A percentile compares a stretch with the other conserved stretches of the same genome.
Evolutionary conservation across 1,140 invertebrate genomes (phyloP).

Genomic region (Elysia chlorotica): DNA sequence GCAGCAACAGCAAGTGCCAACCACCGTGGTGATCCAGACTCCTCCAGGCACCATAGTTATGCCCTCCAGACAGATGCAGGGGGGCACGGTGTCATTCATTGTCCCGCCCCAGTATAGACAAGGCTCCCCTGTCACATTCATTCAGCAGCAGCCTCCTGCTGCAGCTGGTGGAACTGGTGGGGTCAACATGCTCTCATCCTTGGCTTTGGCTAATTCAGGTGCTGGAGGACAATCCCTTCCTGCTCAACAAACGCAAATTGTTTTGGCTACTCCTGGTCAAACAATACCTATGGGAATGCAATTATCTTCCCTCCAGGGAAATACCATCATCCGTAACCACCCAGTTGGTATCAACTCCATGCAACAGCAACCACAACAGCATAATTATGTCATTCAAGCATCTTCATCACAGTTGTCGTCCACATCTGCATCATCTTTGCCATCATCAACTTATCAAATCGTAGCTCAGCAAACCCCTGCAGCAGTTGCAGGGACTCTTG

Average conservation of each 20-base stretch:
- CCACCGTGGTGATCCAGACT: slow-evolving; percentile 19
- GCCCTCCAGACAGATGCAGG: slow-evolving; percentile 13
- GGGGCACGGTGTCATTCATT: slow-evolving; percentile 21
- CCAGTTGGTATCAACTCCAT: too few species aligned
- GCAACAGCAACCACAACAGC: slow-evolving; percentile 5
- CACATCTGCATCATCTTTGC: neutral
- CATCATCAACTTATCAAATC: slow-evolving; percentile 10
- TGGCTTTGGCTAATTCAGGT: slow-evolving; percentile 1
- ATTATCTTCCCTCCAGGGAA: slow-evolving; percentile 12
- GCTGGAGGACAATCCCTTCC: too few species aligned
- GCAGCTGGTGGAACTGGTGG: too few species aligned
- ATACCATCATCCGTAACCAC: too few species aligned
- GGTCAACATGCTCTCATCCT: slow-evolving; percentile 5
- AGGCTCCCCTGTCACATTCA: slow-evolving; percentile 7
- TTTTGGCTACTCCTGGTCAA: neutral
- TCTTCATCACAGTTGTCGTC: neutral
- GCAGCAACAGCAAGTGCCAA: slow-evolving; percentile 1
- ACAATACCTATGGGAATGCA: slow-evolving; percentile 13
- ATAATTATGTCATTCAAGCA: slow-evolving; percentile 7
- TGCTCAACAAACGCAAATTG: too few species aligned
- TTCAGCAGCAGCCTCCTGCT: slow-evolving; percentile 5
- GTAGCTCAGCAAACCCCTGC: neutral
- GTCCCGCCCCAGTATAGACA: slow-evolving; percentile 19
- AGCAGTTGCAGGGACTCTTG: too few species aligned
- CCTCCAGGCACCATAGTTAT: slow-evolving; percentile 19